phyloP scores from a whole-genome alignment of 2,888 invertebrate species.

The Diadegma fenestrale region DNA sequence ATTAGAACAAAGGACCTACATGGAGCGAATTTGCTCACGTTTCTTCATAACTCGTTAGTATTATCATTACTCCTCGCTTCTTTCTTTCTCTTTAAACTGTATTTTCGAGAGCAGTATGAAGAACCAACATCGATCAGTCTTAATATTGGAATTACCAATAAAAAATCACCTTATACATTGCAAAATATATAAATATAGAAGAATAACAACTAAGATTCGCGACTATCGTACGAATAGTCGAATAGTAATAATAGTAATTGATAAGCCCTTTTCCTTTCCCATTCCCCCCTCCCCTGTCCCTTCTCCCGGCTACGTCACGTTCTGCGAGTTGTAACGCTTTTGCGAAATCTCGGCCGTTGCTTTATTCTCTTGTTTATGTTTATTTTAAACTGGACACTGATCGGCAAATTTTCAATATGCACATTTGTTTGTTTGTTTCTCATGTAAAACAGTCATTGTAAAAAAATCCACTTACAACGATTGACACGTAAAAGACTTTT shows the following conservation, averaged over 20 bases:
- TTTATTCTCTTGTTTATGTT: constrained; percentile 60
- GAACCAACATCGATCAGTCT: constrained; percentile 85
- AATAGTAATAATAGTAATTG: constrained; percentile 76
- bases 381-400: constrained; percentile 74
- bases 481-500: constrained; percentile 80
- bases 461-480: constrained; percentile 79
- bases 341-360: constrained; percentile 70
- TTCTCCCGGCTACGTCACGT: constrained; percentile 30
- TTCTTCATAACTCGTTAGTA: constrained; percentile 51
- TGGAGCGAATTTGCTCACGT: constrained; percentile 16
- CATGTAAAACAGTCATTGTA: constrained; percentile 80
- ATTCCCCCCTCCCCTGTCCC: not conserved
- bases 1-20: constrained; percentile 47
- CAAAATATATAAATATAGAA: constrained; percentile 82
- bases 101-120: constrained; percentile 77
- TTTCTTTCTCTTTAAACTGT: constrained; percentile 40
- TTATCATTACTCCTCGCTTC: constrained; percentile 36
- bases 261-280: constrained; percentile 70
- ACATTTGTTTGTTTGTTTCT: constrained; percentile 60
- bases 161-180: constrained; percentile 82
- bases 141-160: constrained; percentile 83
- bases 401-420: constrained; percentile 73
- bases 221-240: constrained; percentile 78
- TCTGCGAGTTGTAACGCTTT: constrained; percentile 68
- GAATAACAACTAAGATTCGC: constrained; percentile 82